Percentiles rank a stretch among this genome's conserved stretches.
phyloP scores from a whole-genome alignment of 2,113 vertebrate species.

The Geococcyx californianus region DNA sequence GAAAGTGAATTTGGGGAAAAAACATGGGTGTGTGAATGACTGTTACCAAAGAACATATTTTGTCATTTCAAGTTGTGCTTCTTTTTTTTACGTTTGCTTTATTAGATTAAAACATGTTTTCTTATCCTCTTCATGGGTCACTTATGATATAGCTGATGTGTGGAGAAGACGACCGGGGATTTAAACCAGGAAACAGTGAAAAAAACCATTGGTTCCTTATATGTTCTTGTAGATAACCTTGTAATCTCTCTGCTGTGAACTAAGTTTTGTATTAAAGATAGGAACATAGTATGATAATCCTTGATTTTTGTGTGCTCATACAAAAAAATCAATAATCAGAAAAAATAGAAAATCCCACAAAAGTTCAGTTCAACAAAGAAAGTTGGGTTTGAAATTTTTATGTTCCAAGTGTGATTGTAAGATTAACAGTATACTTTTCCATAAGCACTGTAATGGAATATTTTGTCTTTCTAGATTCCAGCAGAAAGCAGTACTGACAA shows the following conservation, averaged over 20 bases:
- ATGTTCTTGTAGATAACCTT: neutral
- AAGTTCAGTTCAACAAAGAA: neutral
- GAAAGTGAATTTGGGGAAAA: neutral
- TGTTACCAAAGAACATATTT: constrained; percentile 9
- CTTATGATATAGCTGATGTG: neutral
- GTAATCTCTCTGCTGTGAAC: neutral
- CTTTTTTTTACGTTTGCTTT: neutral
- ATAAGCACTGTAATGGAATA: neutral
- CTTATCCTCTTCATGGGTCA: neutral
- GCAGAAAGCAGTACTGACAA: neutral
- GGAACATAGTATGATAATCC: neutral
- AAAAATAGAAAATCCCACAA: neutral
- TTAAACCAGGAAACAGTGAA: neutral
- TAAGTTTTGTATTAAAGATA: neutral
- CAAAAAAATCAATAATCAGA: neutral
- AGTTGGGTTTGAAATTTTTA: neutral
- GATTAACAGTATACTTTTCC: neutral
- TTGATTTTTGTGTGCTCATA: neutral
- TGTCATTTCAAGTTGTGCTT: constrained; percentile 5
- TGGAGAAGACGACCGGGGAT: neutral
- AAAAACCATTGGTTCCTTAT: neutral
- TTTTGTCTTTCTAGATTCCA: neutral
- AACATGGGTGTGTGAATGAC: neutral
- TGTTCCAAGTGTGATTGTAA: neutral
- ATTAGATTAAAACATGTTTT: constrained; percentile 4